Conservation (phyloP, 2,113 vertebrate species). For the Misgurnus mizolepis region DNA sequence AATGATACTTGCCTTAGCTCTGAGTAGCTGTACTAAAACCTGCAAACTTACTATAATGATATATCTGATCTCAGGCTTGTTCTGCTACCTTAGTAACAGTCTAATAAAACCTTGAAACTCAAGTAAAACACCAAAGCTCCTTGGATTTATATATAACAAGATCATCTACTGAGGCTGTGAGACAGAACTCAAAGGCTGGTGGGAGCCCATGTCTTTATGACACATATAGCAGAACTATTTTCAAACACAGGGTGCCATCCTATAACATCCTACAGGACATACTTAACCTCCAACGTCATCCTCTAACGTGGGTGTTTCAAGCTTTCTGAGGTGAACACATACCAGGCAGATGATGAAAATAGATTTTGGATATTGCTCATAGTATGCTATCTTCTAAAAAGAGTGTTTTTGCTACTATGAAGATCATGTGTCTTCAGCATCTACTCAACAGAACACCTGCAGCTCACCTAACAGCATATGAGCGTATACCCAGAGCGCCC, state of each 20-base stretch:
- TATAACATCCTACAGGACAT: conserved; percentile 31
- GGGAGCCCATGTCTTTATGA: conserved; percentile 42
- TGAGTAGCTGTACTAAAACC: background rate
- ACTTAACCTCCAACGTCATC: conserved; percentile 50
- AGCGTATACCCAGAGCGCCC: conserved; percentile 43
- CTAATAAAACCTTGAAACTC: conserved; percentile 4
- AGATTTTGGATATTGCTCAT: conserved; percentile 22
- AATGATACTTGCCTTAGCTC: too few relatives aligned
- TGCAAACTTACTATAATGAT: background rate
- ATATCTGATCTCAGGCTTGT: background rate
- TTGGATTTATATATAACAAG: conserved; percentile 40
- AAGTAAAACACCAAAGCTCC: conserved; percentile 23
- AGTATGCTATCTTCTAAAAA: background rate
- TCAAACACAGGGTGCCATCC: conserved; percentile 38
- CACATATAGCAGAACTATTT: conserved; percentile 48
- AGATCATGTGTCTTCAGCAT: conserved; percentile 9
- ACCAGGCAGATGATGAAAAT: conserved; percentile 9
- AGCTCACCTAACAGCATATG: background rate
- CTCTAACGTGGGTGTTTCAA: conserved; percentile 42
- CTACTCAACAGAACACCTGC: background rate
- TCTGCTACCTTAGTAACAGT: background rate
- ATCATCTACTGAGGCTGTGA: conserved; percentile 34
- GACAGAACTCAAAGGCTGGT: conserved; percentile 19
- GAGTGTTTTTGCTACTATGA: background rate
- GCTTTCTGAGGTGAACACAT: conserved; percentile 38